These are phyloP conservation scores for Mellivora capensis DNA, from an alignment of 2,113 vertebrate genomes.

Conservation along the genomic window DNA sequence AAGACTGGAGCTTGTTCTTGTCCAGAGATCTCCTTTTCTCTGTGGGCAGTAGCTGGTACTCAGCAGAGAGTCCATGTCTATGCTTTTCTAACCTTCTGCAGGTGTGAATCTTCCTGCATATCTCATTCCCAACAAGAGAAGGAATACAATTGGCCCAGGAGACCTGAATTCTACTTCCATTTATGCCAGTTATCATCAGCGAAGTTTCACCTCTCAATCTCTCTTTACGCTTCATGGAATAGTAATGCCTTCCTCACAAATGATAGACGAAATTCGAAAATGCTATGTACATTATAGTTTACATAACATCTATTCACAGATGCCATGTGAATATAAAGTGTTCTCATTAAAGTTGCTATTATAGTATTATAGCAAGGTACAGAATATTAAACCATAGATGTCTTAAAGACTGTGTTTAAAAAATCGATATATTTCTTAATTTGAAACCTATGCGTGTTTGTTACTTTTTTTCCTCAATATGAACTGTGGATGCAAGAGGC, in stretches of 20 bases:
- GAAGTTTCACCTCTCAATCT: not conserved
- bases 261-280: not conserved
- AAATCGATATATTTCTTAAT: not conserved
- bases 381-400: not conserved
- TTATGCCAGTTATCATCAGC: not conserved
- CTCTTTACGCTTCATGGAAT: not conserved
- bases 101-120: not conserved
- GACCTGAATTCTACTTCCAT: not conserved
- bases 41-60: not conserved
- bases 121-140: not conserved
- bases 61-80: not conserved
- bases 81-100: not conserved
- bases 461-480: constrained; percentile 12
- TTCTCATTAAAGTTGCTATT: constrained; percentile 23
- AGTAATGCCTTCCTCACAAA: not conserved
- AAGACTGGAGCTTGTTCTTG: not conserved
- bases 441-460: constrained; percentile 12
- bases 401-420: not conserved
- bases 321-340: not conserved
- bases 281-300: not conserved
- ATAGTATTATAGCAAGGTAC: not conserved
- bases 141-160: not conserved
- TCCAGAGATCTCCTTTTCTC: not conserved
- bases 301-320: not conserved
- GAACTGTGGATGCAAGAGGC: not conserved